A percentile compares a stretch with the other conserved stretches of the same genome.
phyloP scores from a whole-genome alignment of 2,113 vertebrate species.

The Pandion haliaetus region DNA sequence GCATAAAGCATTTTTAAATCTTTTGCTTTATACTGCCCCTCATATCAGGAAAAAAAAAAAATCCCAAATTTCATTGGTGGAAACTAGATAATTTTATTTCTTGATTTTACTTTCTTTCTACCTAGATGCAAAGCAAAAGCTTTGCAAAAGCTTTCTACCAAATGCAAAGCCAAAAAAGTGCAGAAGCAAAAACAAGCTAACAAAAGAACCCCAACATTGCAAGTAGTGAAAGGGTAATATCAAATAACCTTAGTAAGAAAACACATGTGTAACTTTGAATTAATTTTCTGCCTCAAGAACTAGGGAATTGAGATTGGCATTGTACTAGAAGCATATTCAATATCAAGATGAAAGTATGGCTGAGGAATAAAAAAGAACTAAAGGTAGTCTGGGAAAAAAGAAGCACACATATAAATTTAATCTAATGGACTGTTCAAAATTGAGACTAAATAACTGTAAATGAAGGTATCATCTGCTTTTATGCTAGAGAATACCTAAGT shows the following conservation, averaged over 20 bases:
- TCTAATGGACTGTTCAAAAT: neutral
- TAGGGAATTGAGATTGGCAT: neutral
- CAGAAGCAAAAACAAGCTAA: neutral
- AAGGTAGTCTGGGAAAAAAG: neutral
- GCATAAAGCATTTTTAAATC: neutral
- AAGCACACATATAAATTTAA: neutral
- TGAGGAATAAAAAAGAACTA: neutral
- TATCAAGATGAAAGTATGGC: neutral
- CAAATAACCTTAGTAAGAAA: neutral
- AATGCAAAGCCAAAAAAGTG: neutral
- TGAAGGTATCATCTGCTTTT: neutral
- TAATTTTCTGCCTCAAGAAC: neutral
- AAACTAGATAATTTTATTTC: neutral
- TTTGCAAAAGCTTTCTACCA: neutral
- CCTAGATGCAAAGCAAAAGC: neutral
- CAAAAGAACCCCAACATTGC: neutral
- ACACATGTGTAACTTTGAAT: accelerated
- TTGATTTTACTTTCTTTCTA: neutral
- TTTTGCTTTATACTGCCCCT: neutral
- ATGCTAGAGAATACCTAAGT: neutral
- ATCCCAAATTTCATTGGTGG: neutral
- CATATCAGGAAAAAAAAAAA: neutral
- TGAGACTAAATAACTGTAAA: neutral
- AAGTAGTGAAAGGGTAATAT: neutral
- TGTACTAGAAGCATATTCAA: neutral